These are phyloP conservation scores for Rhinoraja longicauda DNA, from an alignment of 2,797 vertebrate species.

Conservation along the genomic window DNA sequence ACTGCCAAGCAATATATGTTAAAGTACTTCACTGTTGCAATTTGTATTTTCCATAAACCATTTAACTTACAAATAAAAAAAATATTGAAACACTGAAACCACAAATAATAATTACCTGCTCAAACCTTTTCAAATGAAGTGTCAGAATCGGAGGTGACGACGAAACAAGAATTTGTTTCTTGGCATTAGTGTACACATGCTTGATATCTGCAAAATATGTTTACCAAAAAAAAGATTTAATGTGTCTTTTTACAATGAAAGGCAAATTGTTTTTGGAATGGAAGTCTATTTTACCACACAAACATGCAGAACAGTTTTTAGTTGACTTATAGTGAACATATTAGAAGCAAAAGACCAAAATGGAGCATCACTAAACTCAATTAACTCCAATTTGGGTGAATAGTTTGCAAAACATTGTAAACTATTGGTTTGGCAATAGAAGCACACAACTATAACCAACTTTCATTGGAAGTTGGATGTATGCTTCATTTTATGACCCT, in stretches of 20 bases:
- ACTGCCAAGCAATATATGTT: no score
- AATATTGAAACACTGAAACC: not conserved
- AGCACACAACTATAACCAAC: not conserved
- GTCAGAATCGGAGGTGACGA: slow-evolving; percentile 81
- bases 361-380: not conserved
- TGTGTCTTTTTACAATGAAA: not conserved
- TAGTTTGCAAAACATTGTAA: not conserved
- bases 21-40: not conserved
- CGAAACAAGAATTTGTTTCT: slow-evolving; percentile 94
- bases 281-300: not conserved
- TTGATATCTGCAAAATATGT: slow-evolving; percentile 59
- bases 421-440: not conserved
- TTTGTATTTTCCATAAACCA: not conserved
- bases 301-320: not conserved
- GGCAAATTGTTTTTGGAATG: not conserved
- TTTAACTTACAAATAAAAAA: not conserved
- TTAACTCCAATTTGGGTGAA: not conserved
- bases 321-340: not conserved
- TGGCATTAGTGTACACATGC: slow-evolving; percentile 82
- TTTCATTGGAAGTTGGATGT: not conserved
- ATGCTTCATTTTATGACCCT: not conserved
- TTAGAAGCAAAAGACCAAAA: not conserved
- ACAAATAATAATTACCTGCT: slow-evolving; percentile 66
- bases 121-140: slow-evolving; percentile 94
- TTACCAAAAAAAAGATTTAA: slow-evolving; percentile 38